These are phyloP conservation scores for Eupithecia vulgata DNA, from an alignment of 2,888 invertebrate genomes.

Conservation along the genomic window DNA sequence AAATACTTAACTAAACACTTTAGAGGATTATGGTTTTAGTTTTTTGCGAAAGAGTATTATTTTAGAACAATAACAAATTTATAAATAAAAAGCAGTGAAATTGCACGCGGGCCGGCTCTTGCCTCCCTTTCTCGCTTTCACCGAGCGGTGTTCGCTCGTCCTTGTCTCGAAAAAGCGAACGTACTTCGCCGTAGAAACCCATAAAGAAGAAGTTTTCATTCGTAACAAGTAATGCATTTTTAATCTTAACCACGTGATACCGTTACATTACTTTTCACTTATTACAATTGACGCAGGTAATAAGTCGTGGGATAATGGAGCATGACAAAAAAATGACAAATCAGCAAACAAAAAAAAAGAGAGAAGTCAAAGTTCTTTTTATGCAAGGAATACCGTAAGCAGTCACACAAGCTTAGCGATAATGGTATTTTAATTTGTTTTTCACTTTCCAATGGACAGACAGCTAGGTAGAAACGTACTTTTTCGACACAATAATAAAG, in stretches of 20 bases:
- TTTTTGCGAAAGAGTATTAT: too few relatives aligned
- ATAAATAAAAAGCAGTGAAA: too few relatives aligned
- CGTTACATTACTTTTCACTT: background rate
- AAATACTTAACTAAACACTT: too few relatives aligned
- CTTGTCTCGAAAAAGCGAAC: too few relatives aligned
- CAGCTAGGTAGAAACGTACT: background rate
- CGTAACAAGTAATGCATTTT: background rate
- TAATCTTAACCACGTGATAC: background rate
- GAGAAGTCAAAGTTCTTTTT: background rate
- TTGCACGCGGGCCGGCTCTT: too few relatives aligned
- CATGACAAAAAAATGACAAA: background rate
- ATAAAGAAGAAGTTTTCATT: background rate
- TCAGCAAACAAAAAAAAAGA: too few relatives aligned
- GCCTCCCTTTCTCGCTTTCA: too few relatives aligned
- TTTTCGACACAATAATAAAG: too few relatives aligned
- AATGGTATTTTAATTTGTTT: slow-evolving; percentile 21
- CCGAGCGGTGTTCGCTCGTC: too few relatives aligned
- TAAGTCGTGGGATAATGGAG: background rate
- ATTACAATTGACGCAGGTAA: background rate
- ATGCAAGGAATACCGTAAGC: background rate
- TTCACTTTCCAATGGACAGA: slow-evolving; percentile 14
- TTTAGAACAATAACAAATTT: too few relatives aligned
- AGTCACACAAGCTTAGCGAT: background rate
- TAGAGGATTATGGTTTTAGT: too few relatives aligned
- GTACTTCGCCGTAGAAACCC: too few relatives aligned